Conservation (phyloP, 1,140 invertebrate genomes). For the Dendrolimus punctatus region DNA sequence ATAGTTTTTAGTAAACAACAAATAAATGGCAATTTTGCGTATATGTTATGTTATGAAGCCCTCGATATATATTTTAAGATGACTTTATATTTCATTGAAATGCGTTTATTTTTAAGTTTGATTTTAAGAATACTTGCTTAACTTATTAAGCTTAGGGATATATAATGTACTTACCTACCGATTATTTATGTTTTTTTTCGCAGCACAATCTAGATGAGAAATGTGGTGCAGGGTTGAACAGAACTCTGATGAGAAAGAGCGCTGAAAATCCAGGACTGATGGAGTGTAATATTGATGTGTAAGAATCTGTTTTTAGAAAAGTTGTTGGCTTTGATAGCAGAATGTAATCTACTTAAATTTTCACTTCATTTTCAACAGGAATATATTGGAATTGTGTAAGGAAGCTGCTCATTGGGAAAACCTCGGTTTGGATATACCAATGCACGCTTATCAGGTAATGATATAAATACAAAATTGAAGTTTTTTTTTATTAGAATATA, state of each 20-base stretch:
- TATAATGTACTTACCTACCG: too few relatives aligned
- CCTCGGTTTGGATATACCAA: slow-evolving; percentile 77
- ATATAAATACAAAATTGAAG: not conserved
- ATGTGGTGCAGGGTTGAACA: slow-evolving; percentile 19
- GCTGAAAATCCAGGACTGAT: slow-evolving; percentile 76
- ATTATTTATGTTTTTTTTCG: slow-evolving; percentile 6
- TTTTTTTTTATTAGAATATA: not conserved
- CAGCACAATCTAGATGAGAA: slow-evolving; percentile 77
- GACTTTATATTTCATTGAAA: too few relatives aligned
- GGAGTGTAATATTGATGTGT: slow-evolving; percentile 87
- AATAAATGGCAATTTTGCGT: too few relatives aligned
- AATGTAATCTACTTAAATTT: not conserved
- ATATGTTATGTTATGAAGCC: too few relatives aligned
- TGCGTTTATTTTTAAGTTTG: too few relatives aligned
- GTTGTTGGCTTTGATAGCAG: not conserved
- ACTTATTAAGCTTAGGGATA: too few relatives aligned
- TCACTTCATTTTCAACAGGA: slow-evolving; percentile 26
- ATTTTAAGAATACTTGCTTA: too few relatives aligned
- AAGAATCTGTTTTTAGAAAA: slow-evolving; percentile 19
- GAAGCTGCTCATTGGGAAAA: slow-evolving; percentile 81
- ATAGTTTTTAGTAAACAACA: too few relatives aligned
- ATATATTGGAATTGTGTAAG: slow-evolving; percentile 72
- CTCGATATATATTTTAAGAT: too few relatives aligned
- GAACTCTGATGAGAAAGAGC: slow-evolving; percentile 10
- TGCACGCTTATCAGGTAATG: slow-evolving; percentile 67